A percentile compares a stretch with the other conserved stretches of the same genome.
phyloP scores from a whole-genome alignment of 1,140 invertebrate genomes.

The Triops longicaudatus region DNA sequence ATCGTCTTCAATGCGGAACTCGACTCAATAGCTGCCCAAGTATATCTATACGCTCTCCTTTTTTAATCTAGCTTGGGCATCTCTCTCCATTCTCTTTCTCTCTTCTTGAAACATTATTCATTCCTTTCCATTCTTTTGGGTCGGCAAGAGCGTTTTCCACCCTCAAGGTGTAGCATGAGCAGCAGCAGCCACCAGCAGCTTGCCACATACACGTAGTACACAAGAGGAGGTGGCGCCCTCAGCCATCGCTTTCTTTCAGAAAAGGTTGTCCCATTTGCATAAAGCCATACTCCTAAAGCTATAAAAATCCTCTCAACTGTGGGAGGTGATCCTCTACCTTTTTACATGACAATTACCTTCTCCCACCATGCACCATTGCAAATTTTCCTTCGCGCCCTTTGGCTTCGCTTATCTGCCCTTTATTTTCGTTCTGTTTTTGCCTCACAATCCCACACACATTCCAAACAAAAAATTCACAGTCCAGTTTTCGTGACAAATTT shows the following conservation, averaged over 20 bases:
- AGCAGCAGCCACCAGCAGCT: too few relatives aligned
- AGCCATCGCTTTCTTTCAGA: too few relatives aligned
- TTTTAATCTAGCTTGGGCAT: conserved; percentile 2
- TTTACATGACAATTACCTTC: conserved; percentile 9
- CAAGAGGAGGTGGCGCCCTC: not conserved
- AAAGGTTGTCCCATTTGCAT: not conserved
- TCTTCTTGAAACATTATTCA: not conserved
- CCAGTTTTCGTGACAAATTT: too few relatives aligned
- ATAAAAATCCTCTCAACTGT: conserved; percentile 12
- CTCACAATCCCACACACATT: too few relatives aligned
- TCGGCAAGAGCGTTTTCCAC: not conserved
- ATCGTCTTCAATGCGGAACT: not conserved
- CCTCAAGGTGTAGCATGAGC: too few relatives aligned
- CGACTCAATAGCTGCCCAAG: not conserved
- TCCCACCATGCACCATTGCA: not conserved
- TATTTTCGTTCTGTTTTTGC: too few relatives aligned
- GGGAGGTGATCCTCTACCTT: not conserved
- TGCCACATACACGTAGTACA: too few relatives aligned
- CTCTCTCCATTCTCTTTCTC: not conserved
- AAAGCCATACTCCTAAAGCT: not conserved
- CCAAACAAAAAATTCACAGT: too few relatives aligned
- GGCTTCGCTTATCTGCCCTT: not conserved
- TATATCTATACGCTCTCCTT: not conserved
- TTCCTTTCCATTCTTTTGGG: not conserved
- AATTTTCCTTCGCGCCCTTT: not conserved